Evolutionary conservation across 92 coral and sea anemone genomes (phyloP).

Genomic region (Desmophyllum pertusum): DNA sequence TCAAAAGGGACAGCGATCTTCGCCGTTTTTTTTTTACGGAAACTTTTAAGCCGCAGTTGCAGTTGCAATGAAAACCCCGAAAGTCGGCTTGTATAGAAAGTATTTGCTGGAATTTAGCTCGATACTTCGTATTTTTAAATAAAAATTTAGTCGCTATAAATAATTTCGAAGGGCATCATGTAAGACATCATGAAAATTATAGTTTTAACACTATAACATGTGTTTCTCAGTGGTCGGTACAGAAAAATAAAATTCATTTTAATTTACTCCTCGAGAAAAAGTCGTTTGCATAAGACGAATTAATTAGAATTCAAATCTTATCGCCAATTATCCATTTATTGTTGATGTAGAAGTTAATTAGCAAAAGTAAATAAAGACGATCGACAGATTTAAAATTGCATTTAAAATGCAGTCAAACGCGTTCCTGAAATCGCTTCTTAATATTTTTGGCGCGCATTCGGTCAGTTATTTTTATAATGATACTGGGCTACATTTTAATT

Average conservation of each 20-base stretch:
- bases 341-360: slow-evolving; percentile 15
- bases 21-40: no score
- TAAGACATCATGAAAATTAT: background rate
- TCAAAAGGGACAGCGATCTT: no score
- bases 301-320: slow-evolving; percentile 6
- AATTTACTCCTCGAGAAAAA: background rate
- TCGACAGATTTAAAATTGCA: background rate
- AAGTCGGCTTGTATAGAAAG: background rate
- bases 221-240: no score
- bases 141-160: background rate
- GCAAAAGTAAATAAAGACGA: background rate
- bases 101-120: background rate
- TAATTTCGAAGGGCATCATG: background rate
- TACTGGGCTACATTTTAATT: background rate
- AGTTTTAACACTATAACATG: no score
- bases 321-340: background rate
- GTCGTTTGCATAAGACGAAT: background rate
- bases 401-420: background rate
- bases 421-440: no score
- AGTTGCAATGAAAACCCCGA: background rate
- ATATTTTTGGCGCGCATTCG: background rate
- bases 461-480: background rate
- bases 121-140: background rate
- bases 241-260: background rate
- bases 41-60: no score